phyloP scores from a whole-genome alignment of 2,113 vertebrate species.

The Passer domesticus region DNA sequence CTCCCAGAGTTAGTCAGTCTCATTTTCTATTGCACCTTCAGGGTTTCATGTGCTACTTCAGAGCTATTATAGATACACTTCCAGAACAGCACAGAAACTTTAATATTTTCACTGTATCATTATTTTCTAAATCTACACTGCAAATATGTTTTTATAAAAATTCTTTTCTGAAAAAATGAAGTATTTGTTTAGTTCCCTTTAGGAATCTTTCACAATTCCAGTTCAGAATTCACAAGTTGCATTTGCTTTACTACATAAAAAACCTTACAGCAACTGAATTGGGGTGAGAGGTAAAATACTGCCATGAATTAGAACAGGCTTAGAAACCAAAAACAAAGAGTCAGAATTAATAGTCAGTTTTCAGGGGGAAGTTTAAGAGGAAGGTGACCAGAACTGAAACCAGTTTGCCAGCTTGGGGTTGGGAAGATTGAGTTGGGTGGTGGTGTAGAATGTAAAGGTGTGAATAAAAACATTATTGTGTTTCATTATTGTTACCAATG shows the following conservation, averaged over 20 bases:
- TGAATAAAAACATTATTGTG: background rate
- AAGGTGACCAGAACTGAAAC: background rate
- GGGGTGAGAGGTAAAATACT: slow-evolving; percentile 20
- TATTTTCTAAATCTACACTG: background rate
- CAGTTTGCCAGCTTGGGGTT: background rate
- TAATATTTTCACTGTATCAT: background rate
- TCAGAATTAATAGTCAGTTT: slow-evolving; percentile 21
- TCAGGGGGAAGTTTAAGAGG: slow-evolving; percentile 10
- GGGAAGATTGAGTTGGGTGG: no score
- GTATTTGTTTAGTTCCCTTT: background rate
- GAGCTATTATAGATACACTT: background rate
- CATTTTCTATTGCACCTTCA: slow-evolving; percentile 48
- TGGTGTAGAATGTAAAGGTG: background rate
- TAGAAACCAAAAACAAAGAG: slow-evolving; percentile 19
- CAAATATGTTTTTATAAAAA: background rate
- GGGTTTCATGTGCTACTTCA: slow-evolving; percentile 3
- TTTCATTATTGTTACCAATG: background rate
- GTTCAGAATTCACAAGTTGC: background rate
- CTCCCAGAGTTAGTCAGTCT: slow-evolving; percentile 41
- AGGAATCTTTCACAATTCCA: background rate
- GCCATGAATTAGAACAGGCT: background rate
- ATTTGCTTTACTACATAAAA: background rate
- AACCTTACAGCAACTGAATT: background rate
- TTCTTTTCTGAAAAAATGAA: background rate
- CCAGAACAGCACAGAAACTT: background rate